Evolutionary conservation across 2,113 vertebrate genomes (phyloP), one percentile per base, ranked within the genome.

Genomic region (Perca flavescens): DNA sequence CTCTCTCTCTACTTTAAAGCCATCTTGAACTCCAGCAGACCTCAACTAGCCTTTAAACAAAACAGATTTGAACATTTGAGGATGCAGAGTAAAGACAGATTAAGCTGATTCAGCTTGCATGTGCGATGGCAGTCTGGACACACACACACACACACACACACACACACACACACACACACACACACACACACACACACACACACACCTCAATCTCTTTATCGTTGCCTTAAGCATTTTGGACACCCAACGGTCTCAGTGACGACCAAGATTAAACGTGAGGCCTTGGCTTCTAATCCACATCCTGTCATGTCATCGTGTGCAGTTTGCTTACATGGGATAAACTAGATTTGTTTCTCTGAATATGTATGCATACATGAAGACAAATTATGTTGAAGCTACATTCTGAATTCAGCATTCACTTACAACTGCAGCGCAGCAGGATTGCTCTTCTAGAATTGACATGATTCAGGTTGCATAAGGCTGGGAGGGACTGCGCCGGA

Each of bases 11-110:
- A 31, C 57, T 80, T 57, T 66, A 22, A 64, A 60, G 61, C 34
- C 76, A 54, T 58, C n/a, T 43, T 86, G 77, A 86, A 78, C 85
- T 87, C n/a, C 19, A 50, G 60, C 53, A 5, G 57, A 88, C 85
- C 74, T 78, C 21, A 6, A 52, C 15, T 53, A 52, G 69, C 56
- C 70, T 74, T 74, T 71, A 61, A 84, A 61, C 46, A 49, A 22
- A 73, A 49, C 64, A 71, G 22, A 36, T 31, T 17, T 25, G 5
- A 70, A 22, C 63, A 69, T 82, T 52, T 28, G 4, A 70, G 43
- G 57, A 34, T 47, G 22, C 12, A 17, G 36, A 53, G 70, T 25
- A 54, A 53, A 12, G 64, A 36, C 34, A 84, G 80, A 72, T 72
- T 57, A 34, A 71, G 58, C 69, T 74, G 25, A 25, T 25, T 25